phyloP scores from a whole-genome alignment of 2,113 vertebrate species.

The Actenoides lindsayi region DNA sequence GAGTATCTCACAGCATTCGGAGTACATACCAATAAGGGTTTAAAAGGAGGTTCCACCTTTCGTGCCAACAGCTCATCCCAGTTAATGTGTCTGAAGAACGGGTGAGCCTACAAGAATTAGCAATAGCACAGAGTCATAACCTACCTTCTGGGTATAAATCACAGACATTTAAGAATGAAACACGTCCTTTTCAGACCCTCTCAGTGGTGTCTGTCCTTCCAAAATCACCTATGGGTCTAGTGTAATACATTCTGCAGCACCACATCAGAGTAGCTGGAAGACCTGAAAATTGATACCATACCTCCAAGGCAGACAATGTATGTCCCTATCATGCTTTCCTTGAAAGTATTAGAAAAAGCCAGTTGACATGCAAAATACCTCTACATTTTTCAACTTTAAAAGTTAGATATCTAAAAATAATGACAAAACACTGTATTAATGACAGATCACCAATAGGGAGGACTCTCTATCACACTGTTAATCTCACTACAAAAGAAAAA shows the following conservation, averaged over 20 bases:
- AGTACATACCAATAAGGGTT: constrained; percentile 90
- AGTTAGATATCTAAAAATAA: neutral
- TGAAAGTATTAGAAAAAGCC: neutral
- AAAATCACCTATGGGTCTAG: neutral
- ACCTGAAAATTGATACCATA: neutral
- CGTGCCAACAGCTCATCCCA: constrained; percentile 97
- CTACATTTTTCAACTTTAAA: neutral
- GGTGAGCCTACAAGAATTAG: constrained; percentile 81
- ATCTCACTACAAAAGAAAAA: neutral
- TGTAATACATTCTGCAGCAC: neutral
- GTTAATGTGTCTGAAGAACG: constrained; percentile 95
- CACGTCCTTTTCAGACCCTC: neutral
- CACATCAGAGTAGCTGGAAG: neutral
- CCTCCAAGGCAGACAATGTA: neutral
- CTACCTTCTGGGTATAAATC: neutral
- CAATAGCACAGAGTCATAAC: neutral
- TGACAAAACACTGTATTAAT: neutral
- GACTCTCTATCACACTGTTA: neutral
- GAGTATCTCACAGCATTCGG: neutral
- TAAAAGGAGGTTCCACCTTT: constrained; percentile 97
- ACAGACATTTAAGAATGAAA: neutral
- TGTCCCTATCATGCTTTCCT: neutral
- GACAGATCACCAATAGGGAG: neutral
- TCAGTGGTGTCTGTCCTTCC: neutral
- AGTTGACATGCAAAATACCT: neutral